These are phyloP conservation scores for Oryzias sinensis DNA, from an alignment of 2,797 vertebrate genomes.

Conservation along the genomic window DNA sequence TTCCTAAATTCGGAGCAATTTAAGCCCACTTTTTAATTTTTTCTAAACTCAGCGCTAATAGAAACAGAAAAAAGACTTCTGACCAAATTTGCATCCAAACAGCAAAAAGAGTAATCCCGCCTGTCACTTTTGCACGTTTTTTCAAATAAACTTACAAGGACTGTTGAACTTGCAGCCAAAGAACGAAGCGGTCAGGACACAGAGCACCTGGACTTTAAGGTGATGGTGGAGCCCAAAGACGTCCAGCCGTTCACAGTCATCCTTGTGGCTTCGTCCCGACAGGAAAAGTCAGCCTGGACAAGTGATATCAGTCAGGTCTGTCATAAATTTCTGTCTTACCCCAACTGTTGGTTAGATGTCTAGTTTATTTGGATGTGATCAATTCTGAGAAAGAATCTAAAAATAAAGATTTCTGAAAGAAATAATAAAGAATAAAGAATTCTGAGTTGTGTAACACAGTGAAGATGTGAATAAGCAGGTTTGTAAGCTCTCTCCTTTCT, in stretches of 20 bases:
- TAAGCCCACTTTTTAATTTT: too few species aligned
- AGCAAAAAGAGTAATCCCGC: too few species aligned
- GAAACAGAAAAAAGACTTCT: too few species aligned
- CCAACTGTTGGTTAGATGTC: too few species aligned
- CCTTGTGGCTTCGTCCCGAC: conserved; percentile 91
- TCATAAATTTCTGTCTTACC: background rate
- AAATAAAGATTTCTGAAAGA: too few species aligned
- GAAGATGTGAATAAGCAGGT: background rate
- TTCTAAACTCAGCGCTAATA: too few species aligned
- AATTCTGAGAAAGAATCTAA: background rate
- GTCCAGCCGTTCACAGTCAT: conserved; percentile 88
- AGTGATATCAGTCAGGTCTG: conserved; percentile 96
- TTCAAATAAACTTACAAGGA: background rate
- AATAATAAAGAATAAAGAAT: too few species aligned
- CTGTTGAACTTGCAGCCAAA: conserved; percentile 65
- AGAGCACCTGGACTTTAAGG: conserved; percentile 94
- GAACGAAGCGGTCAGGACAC: conserved; percentile 84
- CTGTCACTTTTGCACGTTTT: too few species aligned
- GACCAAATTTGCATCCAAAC: too few species aligned
- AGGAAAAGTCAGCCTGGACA: conserved; percentile 97
- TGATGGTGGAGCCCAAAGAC: conserved; percentile 95
- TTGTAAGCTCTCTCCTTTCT: conserved; percentile 13
- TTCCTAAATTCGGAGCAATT: too few species aligned
- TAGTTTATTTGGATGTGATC: background rate
- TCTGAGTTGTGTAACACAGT: background rate